Conservation (phyloP, 2,113 vertebrate genomes). For the Xiphophorus maculatus region DNA sequence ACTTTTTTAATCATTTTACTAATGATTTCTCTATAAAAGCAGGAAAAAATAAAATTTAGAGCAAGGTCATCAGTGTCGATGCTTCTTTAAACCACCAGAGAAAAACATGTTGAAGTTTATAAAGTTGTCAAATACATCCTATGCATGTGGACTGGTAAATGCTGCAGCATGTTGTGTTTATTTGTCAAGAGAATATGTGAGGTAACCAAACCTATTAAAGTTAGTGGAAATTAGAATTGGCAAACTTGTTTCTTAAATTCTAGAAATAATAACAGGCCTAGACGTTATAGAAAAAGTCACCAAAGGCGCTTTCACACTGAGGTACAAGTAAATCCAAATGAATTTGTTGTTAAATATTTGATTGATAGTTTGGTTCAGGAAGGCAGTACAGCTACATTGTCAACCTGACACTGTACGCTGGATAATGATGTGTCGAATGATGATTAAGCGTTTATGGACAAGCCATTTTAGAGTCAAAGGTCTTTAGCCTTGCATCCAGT, state of each 20-base stretch:
- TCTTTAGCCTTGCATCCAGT: slow-evolving; percentile 25
- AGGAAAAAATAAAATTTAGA: too few relatives aligned
- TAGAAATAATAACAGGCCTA: background rate
- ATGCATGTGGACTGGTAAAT: slow-evolving; percentile 38
- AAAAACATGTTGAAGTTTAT: slow-evolving; percentile 46
- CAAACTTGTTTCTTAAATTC: slow-evolving; percentile 34
- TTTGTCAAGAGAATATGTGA: slow-evolving; percentile 51
- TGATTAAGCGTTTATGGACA: slow-evolving; percentile 69
- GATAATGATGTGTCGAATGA: slow-evolving; percentile 69
- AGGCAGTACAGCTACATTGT: slow-evolving; percentile 48
- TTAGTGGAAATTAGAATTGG: slow-evolving; percentile 62
- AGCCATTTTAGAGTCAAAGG: slow-evolving; percentile 39
- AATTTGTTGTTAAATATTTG: slow-evolving; percentile 12
- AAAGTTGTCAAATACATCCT: slow-evolving; percentile 51
- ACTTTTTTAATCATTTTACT: slow-evolving; percentile 32
- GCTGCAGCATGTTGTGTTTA: slow-evolving; percentile 42
- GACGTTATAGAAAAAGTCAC: background rate
- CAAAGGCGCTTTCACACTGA: background rate
- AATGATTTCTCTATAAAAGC: slow-evolving; percentile 52
- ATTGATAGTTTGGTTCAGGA: slow-evolving; percentile 36
- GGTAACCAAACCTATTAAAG: slow-evolving; percentile 43
- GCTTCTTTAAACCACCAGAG: slow-evolving; percentile 36
- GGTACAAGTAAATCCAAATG: background rate
- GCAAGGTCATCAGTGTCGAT: slow-evolving; percentile 13
- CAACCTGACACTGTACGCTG: slow-evolving; percentile 57